Conservation (phyloP, 2,113 vertebrate species). For the Corvus moneduloides region DNA sequence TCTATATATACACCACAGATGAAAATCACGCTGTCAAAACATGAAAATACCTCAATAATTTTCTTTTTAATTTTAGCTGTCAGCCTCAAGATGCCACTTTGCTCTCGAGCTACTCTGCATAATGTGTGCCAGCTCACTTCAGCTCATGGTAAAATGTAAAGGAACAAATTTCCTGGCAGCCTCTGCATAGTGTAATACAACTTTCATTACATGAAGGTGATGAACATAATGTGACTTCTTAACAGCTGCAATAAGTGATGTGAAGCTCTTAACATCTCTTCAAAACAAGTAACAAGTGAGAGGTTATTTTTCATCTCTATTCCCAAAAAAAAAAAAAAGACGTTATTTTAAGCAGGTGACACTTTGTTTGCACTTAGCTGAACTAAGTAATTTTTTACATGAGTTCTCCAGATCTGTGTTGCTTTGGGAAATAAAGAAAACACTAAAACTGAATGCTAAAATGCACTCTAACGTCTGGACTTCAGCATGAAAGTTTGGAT, state of each 20-base stretch:
- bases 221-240: slow-evolving; percentile 10
- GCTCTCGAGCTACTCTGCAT: not conserved
- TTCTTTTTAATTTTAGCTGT: not conserved
- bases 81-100: not conserved
- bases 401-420: not conserved
- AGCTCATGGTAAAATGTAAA: not conserved
- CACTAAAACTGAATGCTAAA: not conserved
- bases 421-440: not conserved
- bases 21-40: not conserved
- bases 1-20: not conserved
- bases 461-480: not conserved
- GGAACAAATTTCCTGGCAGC: slow-evolving; percentile 7
- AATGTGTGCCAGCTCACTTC: not conserved
- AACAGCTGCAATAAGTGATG: slow-evolving; percentile 21
- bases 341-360: not conserved
- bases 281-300: slow-evolving; percentile 15
- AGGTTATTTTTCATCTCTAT: not conserved
- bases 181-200: not conserved
- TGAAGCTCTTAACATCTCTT: not conserved
- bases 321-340: not conserved
- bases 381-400: not conserved
- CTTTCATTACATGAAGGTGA: not conserved
- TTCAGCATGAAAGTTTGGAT: not conserved
- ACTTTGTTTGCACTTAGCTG: not conserved
- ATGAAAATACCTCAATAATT: slow-evolving; percentile 16